Conservation (phyloP, 2,888 invertebrate species). For the Andrena camellia region DNA sequence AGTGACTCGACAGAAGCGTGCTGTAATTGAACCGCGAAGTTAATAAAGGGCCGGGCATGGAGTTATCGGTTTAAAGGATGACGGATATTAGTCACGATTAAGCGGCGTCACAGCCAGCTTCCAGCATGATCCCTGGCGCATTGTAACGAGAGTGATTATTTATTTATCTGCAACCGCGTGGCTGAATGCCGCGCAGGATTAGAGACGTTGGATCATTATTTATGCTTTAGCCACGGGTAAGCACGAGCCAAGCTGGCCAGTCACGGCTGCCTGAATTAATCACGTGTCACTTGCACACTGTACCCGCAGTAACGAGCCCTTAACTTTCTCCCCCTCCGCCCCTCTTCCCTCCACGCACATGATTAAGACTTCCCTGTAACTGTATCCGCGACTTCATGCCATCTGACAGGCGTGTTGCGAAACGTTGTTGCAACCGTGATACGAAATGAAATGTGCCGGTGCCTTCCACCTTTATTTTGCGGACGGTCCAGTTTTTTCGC, state of each 20-base stretch:
- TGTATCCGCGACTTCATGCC: neutral
- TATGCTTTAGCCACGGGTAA: constrained; percentile 55
- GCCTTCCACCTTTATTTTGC: constrained; percentile 14
- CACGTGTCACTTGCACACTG: constrained; percentile 51
- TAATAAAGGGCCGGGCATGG: constrained; percentile 36
- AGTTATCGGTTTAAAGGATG: constrained; percentile 58
- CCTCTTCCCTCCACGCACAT: neutral
- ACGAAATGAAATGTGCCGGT: constrained; percentile 7
- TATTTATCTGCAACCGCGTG: constrained; percentile 51
- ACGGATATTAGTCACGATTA: constrained; percentile 68
- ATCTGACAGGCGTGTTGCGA: neutral
- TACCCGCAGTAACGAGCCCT: constrained; percentile 52
- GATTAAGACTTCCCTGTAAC: constrained; percentile 44
- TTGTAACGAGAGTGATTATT: constrained; percentile 63
- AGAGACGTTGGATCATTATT: constrained; percentile 69
- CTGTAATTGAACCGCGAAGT: constrained; percentile 37
- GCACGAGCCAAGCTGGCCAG: constrained; percentile 31
- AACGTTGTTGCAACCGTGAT: neutral
- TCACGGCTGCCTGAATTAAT: constrained; percentile 61
- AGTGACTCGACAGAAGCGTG: constrained; percentile 22
- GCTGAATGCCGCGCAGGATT: constrained; percentile 66
- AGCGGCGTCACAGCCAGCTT: constrained; percentile 37
- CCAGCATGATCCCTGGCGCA: constrained; percentile 38
- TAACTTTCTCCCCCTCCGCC: constrained; percentile 21
- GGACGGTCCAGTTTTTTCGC: constrained; percentile 7